Evolutionary conservation across 1,140 invertebrate species (phyloP).

Genomic region (Conus betulinus): DNA sequence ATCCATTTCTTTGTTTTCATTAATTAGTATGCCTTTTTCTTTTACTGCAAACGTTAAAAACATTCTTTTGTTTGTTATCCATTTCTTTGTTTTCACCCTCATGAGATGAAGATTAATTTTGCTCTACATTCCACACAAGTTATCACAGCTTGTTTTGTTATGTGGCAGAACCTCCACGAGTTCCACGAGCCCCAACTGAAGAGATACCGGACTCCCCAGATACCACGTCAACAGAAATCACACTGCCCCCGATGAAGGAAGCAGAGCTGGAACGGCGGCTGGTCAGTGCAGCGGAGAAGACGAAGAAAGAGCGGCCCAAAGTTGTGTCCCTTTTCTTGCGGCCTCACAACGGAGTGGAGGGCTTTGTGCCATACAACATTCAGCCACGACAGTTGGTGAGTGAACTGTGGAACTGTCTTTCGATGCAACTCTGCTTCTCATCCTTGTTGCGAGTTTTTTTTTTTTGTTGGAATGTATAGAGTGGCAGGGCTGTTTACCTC

Average conservation of each 20-base stretch:
- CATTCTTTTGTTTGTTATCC: too few relatives aligned
- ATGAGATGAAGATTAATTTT: too few relatives aligned
- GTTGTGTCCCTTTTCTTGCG: slow-evolving; percentile 59
- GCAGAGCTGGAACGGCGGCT: not conserved
- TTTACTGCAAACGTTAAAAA: too few relatives aligned
- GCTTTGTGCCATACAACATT: slow-evolving; percentile 57
- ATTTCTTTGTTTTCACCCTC: too few relatives aligned
- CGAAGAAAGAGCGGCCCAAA: slow-evolving; percentile 38
- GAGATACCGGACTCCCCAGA: slow-evolving; percentile 65
- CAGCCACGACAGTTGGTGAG: slow-evolving; percentile 66
- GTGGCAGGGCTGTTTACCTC: too few relatives aligned
- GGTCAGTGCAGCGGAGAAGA: not conserved
- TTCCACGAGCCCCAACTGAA: slow-evolving; percentile 55
- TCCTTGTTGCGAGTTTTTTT: too few relatives aligned
- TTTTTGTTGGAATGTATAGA: too few relatives aligned
- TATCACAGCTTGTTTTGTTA: too few relatives aligned
- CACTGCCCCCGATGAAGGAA: not conserved
- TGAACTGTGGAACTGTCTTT: not conserved
- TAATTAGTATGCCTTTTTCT: too few relatives aligned
- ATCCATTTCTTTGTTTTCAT: too few relatives aligned
- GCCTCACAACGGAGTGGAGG: slow-evolving; percentile 58
- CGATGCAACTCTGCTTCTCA: too few relatives aligned
- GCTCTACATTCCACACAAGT: too few relatives aligned
- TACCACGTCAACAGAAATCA: slow-evolving; percentile 32
- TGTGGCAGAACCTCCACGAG: slow-evolving; percentile 41